phyloP scores from a whole-genome alignment of 53 echinoderm and acorn worm genomes.

The Mesocentrotus franciscanus region DNA sequence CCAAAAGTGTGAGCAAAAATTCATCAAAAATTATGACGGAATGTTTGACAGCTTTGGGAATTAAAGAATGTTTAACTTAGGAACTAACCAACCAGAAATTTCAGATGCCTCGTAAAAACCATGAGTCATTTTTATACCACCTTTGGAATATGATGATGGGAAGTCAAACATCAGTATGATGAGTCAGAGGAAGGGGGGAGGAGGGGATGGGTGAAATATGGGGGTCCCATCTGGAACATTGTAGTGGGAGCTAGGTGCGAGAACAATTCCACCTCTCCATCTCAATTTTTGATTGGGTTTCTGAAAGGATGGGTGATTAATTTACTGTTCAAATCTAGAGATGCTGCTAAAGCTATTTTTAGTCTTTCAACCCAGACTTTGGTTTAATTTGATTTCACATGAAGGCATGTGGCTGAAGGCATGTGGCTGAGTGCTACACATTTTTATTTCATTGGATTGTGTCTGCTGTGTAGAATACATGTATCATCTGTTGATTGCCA shows the following conservation, averaged over 20 bases:
- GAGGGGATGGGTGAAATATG: neutral
- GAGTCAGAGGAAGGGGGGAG: neutral
- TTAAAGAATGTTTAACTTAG: conserved; percentile 2
- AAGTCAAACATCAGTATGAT: neutral
- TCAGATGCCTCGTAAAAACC: neutral
- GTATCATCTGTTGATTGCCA: too few relatives aligned
- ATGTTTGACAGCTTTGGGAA: conserved; percentile 27
- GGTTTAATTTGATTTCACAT: neutral
- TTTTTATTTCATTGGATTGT: too few relatives aligned
- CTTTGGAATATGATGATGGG: neutral
- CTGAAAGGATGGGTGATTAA: neutral
- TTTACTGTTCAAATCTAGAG: neutral
- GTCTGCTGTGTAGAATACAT: too few relatives aligned
- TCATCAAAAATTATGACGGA: neutral
- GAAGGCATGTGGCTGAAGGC: neutral
- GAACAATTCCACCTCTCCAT: conserved; percentile 16
- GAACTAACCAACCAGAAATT: conserved; percentile 6
- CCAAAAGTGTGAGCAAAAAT: conserved; percentile 13
- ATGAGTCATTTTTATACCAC: conserved; percentile 8
- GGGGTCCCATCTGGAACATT: conserved; percentile 13
- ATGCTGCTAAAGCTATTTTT: neutral
- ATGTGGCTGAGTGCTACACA: too few relatives aligned
- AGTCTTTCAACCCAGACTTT: neutral
- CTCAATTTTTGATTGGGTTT: conserved; percentile 12
- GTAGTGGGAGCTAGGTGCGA: neutral